Base-by-base conservation (phyloP, 2,113 vertebrate species). In the Melanotaenia duboulayi region DNA sequence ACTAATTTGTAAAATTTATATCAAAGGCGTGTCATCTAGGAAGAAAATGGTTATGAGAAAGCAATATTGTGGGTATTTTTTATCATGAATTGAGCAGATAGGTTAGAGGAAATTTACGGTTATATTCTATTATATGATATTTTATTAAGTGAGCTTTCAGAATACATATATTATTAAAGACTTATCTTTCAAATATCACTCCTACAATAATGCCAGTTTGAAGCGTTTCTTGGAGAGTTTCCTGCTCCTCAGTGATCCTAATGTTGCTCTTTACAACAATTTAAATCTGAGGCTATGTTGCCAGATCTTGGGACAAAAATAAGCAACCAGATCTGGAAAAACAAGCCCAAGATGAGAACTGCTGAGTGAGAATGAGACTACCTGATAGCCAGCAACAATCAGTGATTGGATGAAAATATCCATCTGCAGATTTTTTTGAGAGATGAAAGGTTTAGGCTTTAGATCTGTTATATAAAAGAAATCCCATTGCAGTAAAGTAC, bases 1-100 rank as follows among this genome's bases (percentile, higher is more conserved):
- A 57, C 57, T 58, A 49, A 16, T 61, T 39, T 22, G 48, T 74
- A 59, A 55, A 52, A 64, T 64, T 63, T 7, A 46, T 20, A 55
- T 17, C 35, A 66, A 52, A 52, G 49, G 46, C 32, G 20, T 57
- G 22, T 65, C 60, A 51, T 32, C 11, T 28, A 22, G 25, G 39
- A 62, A 24, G 22, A 23, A 46, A 49, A 52, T 62, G 22, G 49
- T 55, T 55, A 19, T n/a, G 59, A 55, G 39, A 44, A 37, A 48
- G 60, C 20, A 64, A 24, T 57, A n/a, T 14, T 59, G 55, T 50
- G 16, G 44, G 44, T 39, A 6, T 46, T 46, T n/a, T 35, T 65
- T 50, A 23, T 50, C 55, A 57, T 22, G 16, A 35, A 20, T 50
- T 32, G 23, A 51, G 17, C 23, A 54, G 13, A 65, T 39, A 65